Evolutionary conservation across 2,113 vertebrate species (phyloP).

Genomic region (Hypomesus transpacificus): DNA sequence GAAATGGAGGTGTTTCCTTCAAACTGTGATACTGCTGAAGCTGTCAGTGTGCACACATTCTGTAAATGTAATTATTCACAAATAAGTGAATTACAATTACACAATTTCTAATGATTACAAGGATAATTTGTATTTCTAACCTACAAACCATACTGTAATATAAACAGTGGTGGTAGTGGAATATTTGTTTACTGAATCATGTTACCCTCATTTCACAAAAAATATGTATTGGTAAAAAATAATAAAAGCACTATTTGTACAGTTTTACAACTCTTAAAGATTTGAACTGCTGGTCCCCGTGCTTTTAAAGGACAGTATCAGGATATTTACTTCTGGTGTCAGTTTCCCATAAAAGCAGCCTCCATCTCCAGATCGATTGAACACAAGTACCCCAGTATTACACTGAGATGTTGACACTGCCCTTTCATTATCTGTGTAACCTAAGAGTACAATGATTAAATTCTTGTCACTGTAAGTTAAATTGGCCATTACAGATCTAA

Average conservation of each 20-base stretch:
- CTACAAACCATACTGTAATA: no score
- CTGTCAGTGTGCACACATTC: background rate
- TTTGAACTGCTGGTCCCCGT: conserved; percentile 1
- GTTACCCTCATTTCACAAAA: background rate
- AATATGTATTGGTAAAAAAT: background rate
- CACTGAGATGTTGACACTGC: conserved; percentile 51
- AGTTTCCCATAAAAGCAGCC: conserved; percentile 59
- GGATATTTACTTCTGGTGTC: conserved; percentile 64
- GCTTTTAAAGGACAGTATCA: conserved; percentile 53
- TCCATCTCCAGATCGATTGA: conserved; percentile 52
- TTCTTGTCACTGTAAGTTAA: conserved; percentile 60
- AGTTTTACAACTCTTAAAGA: background rate
- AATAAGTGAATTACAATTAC: background rate
- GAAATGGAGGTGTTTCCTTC: background rate
- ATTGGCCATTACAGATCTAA: conserved; percentile 46
- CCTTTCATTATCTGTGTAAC: conserved; percentile 61
- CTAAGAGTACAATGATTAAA: conserved; percentile 53
- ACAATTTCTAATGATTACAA: background rate
- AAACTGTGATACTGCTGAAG: background rate
- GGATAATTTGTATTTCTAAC: background rate
- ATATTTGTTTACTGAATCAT: background rate
- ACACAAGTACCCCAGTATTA: conserved; percentile 34
- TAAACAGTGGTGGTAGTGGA: no score
- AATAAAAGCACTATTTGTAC: background rate
- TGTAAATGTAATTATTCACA: no score